Percentiles rank a stretch among this genome's conserved stretches.
These are phyloP conservation scores for Ptychobarbus kaznakovi DNA, from an alignment of 2,797 vertebrate genomes.

Conservation along the genomic window DNA sequence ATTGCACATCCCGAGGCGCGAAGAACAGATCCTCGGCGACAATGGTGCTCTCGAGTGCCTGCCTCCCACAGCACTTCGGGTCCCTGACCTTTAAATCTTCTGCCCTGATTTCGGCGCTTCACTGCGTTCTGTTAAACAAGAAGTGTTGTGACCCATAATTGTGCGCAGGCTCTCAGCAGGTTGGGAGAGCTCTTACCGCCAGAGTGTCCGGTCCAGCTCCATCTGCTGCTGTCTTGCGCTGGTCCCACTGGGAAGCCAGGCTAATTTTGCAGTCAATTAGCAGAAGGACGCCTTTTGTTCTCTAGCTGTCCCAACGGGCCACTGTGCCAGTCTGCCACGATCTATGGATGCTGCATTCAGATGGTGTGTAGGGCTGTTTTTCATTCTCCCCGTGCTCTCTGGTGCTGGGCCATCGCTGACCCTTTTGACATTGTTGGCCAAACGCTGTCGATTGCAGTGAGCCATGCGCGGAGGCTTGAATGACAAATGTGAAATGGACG, in stretches of 20 bases:
- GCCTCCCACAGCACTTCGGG: slow-evolving; percentile 37
- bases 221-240: slow-evolving; percentile 88
- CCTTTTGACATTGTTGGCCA: slow-evolving; percentile 89
- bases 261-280: slow-evolving; percentile 99
- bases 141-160: slow-evolving; percentile 90
- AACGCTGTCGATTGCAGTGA: slow-evolving; percentile 84
- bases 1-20: slow-evolving; percentile 3
- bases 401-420: slow-evolving; percentile 73
- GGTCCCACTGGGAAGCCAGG: slow-evolving; percentile 88
- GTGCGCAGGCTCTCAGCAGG: slow-evolving; percentile 89
- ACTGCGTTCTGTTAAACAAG: slow-evolving; percentile 89
- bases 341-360: slow-evolving; percentile 74
- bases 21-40: not conserved
- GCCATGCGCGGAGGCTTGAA: slow-evolving; percentile 69
- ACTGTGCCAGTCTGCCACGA: slow-evolving; percentile 80
- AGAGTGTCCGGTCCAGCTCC: slow-evolving; percentile 86
- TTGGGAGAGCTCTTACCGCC: slow-evolving; percentile 82
- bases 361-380: slow-evolving; percentile 80
- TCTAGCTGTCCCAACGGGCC: slow-evolving; percentile 83
- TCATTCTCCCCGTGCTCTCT: slow-evolving; percentile 67
- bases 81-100: slow-evolving; percentile 76
- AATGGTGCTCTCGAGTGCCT: not conserved
- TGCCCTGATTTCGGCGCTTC: slow-evolving; percentile 75
- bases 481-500: slow-evolving; percentile 50
- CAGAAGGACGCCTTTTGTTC: slow-evolving; percentile 98